These are phyloP conservation scores for Heliothis subflexa DNA, from an alignment of 1,140 invertebrate genomes.

Conservation along the genomic window DNA sequence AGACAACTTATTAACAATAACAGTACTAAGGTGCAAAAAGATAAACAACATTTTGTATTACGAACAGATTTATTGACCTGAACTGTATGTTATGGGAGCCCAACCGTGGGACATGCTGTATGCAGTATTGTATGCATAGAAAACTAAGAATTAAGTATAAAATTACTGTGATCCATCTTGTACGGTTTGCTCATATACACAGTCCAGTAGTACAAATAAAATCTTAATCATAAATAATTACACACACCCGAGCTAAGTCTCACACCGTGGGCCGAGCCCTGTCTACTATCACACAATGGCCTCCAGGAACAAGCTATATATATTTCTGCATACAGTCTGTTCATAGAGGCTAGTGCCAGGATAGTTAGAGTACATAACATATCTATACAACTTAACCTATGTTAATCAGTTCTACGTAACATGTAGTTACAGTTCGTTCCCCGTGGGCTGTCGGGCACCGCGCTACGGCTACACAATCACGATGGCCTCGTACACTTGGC, in stretches of 20 bases:
- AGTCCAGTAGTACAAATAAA: not conserved
- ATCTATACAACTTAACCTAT: not conserved
- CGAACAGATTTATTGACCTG: slow-evolving; percentile 19
- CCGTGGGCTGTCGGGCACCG: not conserved
- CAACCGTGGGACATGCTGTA: too few species aligned
- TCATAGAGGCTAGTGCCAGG: not conserved
- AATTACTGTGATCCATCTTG: too few species aligned
- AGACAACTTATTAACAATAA: too few species aligned
- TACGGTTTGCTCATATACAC: not conserved
- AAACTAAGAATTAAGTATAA: too few species aligned
- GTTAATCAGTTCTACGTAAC: slow-evolving; percentile 7
- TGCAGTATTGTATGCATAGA: too few species aligned
- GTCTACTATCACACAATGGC: slow-evolving; percentile 11
- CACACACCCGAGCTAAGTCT: slow-evolving; percentile 16
- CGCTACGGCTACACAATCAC: not conserved
- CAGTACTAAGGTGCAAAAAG: too few species aligned
- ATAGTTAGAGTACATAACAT: not conserved
- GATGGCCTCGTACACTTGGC: slow-evolving; percentile 1
- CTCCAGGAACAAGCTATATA: not conserved
- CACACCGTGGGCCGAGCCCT: slow-evolving; percentile 5
- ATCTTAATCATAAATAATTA: slow-evolving; percentile 9
- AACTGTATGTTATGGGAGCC: not conserved
- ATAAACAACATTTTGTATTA: not conserved
- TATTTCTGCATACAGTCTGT: too few species aligned
- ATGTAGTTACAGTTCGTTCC: not conserved